Evolutionary conservation across 2,888 invertebrate genomes (phyloP), one percentile per base, ranked within the genome.

Genomic region (Philereme vetulata): DNA sequence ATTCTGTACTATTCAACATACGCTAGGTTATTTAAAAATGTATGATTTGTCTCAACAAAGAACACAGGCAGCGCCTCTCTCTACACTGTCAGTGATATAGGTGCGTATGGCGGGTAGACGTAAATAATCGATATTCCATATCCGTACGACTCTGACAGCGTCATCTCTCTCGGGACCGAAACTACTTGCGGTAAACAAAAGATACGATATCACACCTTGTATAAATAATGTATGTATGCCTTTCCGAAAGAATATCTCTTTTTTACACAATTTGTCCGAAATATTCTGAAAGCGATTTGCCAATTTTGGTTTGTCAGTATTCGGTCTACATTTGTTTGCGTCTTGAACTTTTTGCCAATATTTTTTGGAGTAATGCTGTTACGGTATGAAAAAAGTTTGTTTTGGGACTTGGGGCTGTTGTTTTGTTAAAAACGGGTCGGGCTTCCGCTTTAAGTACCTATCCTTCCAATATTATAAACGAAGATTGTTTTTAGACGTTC

Each of bases 111-210:
- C 21, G 21, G 21, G 21, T 21, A 21, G 21, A 1, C 21, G 2
- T 21, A 21, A 2, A 21, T 21, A 21, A 64, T 68, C 61, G 60
- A 66, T 64, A 66, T 57, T 64, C 62, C 53, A 51, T 50, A 56
- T 66, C 53, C 60, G 57, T 64, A 58, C 57, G 44, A 33, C 44
- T 54, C 67, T 67, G 72, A 67, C 62, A 70, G 66, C 53, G 64
- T 64, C 59, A 65, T 56, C 60, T 76, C 80, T 77, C 76, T 45
- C 10, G 64, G 75, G 78, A 70, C 48, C 54, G 58, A 65, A 70
- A 74, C 75, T 75, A 72, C 72, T 72, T 65, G 66, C 67, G 70
- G 76, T 77, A 80, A 81, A 81, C 80, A 82, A 80, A 79, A 80
- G 77, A 78, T 75, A 70, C 67, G 62, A 72, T 74, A 74, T 77